A percentile compares a stretch with the other conserved stretches of the same genome.
phyloP scores from a whole-genome alignment of 2,797 vertebrate species.

The Natrix natrix region DNA sequence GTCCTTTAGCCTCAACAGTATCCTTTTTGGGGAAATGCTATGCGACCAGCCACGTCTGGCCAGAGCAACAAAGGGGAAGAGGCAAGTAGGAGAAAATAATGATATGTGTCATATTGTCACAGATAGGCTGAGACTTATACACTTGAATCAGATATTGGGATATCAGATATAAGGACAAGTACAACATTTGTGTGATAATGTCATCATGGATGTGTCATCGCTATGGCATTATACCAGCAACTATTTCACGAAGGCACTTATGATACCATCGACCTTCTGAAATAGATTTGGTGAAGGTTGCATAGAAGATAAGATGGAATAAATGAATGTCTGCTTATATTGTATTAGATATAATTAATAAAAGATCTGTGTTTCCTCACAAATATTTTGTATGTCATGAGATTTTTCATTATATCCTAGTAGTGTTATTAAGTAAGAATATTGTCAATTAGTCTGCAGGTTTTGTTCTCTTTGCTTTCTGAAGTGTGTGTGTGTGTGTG shows the following conservation, averaged over 20 bases:
- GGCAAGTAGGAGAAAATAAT: not conserved
- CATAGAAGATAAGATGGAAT: not conserved
- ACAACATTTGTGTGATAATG: not conserved
- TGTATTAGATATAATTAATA: not conserved
- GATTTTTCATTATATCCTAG: constrained; percentile 56
- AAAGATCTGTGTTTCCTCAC: not conserved
- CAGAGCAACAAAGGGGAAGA: not conserved
- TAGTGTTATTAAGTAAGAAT: constrained; percentile 63
- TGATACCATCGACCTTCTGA: not conserved
- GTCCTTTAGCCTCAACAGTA: not conserved
- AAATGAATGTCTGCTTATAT: not conserved
- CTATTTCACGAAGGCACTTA: not conserved
- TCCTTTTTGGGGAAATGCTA: not conserved
- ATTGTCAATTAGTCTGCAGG: constrained; percentile 58
- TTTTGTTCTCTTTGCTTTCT: constrained; percentile 48
- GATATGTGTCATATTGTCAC: not conserved
- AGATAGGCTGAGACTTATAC: not conserved
- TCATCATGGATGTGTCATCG: not conserved
- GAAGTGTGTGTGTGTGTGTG: not conserved
- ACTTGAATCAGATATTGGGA: not conserved
- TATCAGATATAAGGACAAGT: not conserved
- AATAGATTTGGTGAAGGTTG: not conserved
- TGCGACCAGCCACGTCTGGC: not conserved
- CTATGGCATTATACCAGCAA: not conserved
- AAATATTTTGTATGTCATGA: constrained; percentile 5